A percentile compares a stretch with the other conserved stretches of the same genome.
Evolutionary conservation across 2,888 invertebrate species (phyloP).

Genomic region (Drosophila mercatorum): DNA sequence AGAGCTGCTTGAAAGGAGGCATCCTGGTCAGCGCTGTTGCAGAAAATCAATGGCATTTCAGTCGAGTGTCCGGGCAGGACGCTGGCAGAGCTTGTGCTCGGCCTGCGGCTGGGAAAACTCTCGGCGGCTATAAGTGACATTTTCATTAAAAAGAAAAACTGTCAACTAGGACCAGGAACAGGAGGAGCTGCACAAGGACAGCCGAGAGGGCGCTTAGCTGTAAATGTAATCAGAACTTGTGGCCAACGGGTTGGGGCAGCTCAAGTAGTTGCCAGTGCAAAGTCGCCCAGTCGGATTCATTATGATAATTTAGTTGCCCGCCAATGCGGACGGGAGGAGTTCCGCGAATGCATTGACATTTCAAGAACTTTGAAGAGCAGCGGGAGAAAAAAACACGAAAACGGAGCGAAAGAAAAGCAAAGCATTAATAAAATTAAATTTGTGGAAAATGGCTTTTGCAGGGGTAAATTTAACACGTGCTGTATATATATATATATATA

Average conservation of each 20-base stretch:
- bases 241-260: constrained; percentile 38
- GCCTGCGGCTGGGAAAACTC: constrained; percentile 50
- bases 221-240: constrained; percentile 38
- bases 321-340: constrained; percentile 18
- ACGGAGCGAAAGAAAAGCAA: constrained; percentile 31
- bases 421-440: constrained; percentile 75
- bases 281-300: constrained; percentile 73
- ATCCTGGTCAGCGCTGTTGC: constrained; percentile 66
- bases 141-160: constrained; percentile 72
- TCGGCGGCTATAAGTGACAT: constrained; percentile 70
- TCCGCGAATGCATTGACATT: constrained; percentile 70
- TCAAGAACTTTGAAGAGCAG: constrained; percentile 71
- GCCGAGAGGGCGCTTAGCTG: constrained; percentile 38
- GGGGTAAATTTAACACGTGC: constrained; percentile 48
- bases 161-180: constrained; percentile 29
- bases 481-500: constrained; percentile 11
- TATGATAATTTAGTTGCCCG: constrained; percentile 76
- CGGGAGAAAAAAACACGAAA: not conserved
- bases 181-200: constrained; percentile 12
- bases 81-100: constrained; percentile 48
- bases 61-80: constrained; percentile 42
- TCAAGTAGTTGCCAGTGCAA: constrained; percentile 72
- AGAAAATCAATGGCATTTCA: constrained; percentile 68
- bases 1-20: constrained; percentile 25
- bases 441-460: constrained; percentile 67